Conservation (phyloP, 1,140 invertebrate genomes). For the Magallana angulata region DNA sequence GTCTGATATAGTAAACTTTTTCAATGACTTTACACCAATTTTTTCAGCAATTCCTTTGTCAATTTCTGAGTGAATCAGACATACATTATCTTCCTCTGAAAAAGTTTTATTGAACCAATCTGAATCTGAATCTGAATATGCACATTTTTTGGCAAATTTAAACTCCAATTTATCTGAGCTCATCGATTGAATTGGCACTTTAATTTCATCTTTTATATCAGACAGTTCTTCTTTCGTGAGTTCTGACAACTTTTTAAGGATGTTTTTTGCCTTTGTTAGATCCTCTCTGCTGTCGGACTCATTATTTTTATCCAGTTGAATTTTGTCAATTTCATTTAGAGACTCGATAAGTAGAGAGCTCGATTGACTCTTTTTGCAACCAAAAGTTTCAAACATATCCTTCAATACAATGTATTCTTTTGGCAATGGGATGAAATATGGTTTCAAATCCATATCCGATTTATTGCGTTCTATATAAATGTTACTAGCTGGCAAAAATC, state of each 20-base stretch:
- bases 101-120: background rate
- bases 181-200: background rate
- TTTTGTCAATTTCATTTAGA: background rate
- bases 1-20: slow-evolving; percentile 40
- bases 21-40: slow-evolving; percentile 53
- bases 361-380: background rate
- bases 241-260: background rate
- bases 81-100: slow-evolving; percentile 31
- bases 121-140: slow-evolving; percentile 16
- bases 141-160: background rate
- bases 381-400: background rate
- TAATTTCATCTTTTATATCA: background rate
- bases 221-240: background rate
- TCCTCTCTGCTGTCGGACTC: background rate
- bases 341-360: background rate
- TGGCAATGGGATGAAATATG: background rate
- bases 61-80: slow-evolving; percentile 44
- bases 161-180: background rate
- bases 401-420: background rate
- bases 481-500: background rate
- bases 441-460: background rate
- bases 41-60: slow-evolving; percentile 28
- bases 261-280: background rate
- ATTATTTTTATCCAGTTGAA: background rate
- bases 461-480: background rate